phyloP scores from a whole-genome alignment of 2,888 invertebrate species.

The Bembecia ichneumoniformis region DNA sequence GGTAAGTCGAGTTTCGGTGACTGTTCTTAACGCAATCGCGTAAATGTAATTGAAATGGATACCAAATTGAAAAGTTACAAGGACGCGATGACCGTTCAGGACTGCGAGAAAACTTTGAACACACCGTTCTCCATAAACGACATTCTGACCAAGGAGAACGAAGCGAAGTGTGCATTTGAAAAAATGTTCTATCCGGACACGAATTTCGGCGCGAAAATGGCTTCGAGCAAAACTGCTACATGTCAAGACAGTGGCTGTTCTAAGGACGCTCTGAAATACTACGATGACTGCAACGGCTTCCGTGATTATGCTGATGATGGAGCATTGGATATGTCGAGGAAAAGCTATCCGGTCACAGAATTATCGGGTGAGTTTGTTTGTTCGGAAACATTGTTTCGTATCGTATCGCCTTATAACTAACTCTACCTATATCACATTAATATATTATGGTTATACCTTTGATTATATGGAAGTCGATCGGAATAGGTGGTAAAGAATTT shows the following conservation, averaged over 20 bases:
- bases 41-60: slow-evolving; percentile 51
- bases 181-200: slow-evolving; percentile 43
- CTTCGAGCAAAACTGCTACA: slow-evolving; percentile 35
- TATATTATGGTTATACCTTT: not conserved
- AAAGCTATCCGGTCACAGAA: slow-evolving; percentile 62
- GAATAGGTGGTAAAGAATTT: too few species aligned
- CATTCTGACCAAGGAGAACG: slow-evolving; percentile 75
- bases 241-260: slow-evolving; percentile 30
- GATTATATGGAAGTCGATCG: too few species aligned
- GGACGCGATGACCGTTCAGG: slow-evolving; percentile 42
- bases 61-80: slow-evolving; percentile 53
- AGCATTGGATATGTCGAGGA: slow-evolving; percentile 66
- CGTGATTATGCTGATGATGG: slow-evolving; percentile 54
- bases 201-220: slow-evolving; percentile 52
- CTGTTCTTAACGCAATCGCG: slow-evolving; percentile 20
- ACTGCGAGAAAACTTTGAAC: slow-evolving; percentile 59
- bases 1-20: slow-evolving; percentile 49
- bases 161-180: slow-evolving; percentile 56
- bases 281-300: slow-evolving; percentile 49
- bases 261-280: slow-evolving; percentile 56
- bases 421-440: not conserved
- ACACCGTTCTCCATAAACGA: slow-evolving; percentile 84
- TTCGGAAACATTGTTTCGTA: not conserved
- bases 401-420: not conserved
- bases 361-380: slow-evolving; percentile 40